phyloP scores from a whole-genome alignment of 2,113 vertebrate species.

The Mormyrus lacerda region DNA sequence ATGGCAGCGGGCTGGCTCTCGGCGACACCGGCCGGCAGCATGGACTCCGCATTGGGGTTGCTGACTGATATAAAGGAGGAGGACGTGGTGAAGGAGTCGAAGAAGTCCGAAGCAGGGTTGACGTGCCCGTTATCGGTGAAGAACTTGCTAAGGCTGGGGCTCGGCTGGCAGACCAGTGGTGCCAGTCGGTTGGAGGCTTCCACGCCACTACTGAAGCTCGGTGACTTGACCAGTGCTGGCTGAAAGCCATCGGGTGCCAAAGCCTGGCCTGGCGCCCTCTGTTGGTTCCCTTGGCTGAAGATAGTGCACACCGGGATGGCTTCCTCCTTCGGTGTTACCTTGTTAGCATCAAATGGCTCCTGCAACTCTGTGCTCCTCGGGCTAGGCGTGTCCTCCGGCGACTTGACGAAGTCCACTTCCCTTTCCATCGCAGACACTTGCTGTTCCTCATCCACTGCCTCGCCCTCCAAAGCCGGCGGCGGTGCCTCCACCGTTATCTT shows the following conservation, averaged over 20 bases:
- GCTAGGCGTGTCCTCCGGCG: constrained; percentile 22
- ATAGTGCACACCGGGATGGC: constrained; percentile 87
- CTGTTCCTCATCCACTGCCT: constrained; percentile 30
- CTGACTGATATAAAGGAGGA: constrained; percentile 89
- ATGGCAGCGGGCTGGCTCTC: constrained; percentile 56
- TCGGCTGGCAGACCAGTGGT: constrained; percentile 82
- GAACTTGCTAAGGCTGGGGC: constrained; percentile 94
- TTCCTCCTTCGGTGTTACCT: constrained; percentile 43
- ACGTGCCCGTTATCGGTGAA: constrained; percentile 70
- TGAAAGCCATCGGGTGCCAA: constrained; percentile 82
- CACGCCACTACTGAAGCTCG: constrained; percentile 74
- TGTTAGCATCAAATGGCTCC: constrained; percentile 17
- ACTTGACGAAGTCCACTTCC: constrained; percentile 6
- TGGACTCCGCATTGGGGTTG: constrained; percentile 78
- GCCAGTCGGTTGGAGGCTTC: constrained; percentile 65
- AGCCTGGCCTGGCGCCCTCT: constrained; percentile 51
- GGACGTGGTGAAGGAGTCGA: constrained; percentile 86
- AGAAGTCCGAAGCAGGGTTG: constrained; percentile 85
- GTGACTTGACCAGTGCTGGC: constrained; percentile 90
- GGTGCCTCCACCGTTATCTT: constrained; percentile 50
- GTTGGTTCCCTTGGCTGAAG: constrained; percentile 71
- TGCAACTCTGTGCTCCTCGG: constrained; percentile 25
- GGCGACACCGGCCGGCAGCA: constrained; percentile 40
- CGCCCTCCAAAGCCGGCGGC: constrained; percentile 18
- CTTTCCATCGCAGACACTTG: constrained; percentile 1